Evolutionary conservation across 1,140 invertebrate species (phyloP).

Genomic region (Pentalonia nigronervosa): DNA sequence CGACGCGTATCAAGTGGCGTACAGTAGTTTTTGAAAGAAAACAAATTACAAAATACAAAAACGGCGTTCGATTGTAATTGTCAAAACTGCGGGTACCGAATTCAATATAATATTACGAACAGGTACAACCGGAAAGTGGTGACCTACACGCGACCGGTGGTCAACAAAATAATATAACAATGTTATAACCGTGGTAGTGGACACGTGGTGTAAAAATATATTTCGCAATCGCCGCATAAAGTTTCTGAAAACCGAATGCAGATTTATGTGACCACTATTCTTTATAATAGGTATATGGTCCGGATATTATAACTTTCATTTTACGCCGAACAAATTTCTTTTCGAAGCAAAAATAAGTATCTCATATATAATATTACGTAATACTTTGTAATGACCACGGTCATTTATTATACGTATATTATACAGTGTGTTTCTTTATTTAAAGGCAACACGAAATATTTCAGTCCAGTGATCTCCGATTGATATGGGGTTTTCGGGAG

Average conservation of each 20-base stretch:
- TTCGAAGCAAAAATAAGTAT: not conserved
- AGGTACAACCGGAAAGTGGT: not conserved
- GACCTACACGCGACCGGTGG: not conserved
- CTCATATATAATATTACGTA: not conserved
- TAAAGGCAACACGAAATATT: too few species aligned
- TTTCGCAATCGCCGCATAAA: not conserved
- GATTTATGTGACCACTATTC: not conserved
- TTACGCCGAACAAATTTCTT: not conserved
- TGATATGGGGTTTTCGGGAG: too few species aligned
- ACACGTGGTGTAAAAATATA: not conserved
- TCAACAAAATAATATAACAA: not conserved
- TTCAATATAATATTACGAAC: not conserved
- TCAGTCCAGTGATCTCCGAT: too few species aligned
- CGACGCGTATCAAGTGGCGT: too few species aligned
- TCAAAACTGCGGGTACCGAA: not conserved
- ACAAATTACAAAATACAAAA: not conserved
- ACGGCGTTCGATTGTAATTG: not conserved
- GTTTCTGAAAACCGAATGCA: not conserved
- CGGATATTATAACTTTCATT: conserved; percentile 16
- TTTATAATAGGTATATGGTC: not conserved
- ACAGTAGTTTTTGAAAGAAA: not conserved
- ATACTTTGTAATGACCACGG: not conserved
- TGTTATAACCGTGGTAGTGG: not conserved
- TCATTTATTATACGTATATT: not conserved
- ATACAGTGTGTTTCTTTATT: too few species aligned